Evolutionary conservation across 2,888 invertebrate species (phyloP), one percentile per base, ranked within the genome.

Genomic region (Boloria selene): DNA sequence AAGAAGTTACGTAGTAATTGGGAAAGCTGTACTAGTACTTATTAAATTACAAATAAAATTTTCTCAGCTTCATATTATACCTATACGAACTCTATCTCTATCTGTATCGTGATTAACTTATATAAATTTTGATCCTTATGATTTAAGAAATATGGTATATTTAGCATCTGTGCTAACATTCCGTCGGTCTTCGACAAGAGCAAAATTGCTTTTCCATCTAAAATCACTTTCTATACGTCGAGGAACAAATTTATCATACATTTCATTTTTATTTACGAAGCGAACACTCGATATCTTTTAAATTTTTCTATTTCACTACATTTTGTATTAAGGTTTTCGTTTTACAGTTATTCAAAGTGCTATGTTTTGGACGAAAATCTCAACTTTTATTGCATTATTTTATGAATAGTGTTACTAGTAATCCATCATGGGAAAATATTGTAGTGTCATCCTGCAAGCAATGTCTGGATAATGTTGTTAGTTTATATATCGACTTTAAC

Each of bases 171-270:
- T 26, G 13, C 18, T 38, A 16, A 22, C 13, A 22, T 13, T 26
- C n/a, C 22, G 18, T 22, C 50, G 17, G 26, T 44, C 22, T 56
- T 56, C 49, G 49, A 55, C 22, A 42, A 26, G 55, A 64, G n/a
- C 44, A 64, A 76, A 76, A 84, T 84, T 83, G 85, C 84, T 84
- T 85, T 80, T 81, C 82, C 81, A 84, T 84, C 82, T 83, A 63
- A 72, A 84, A 85, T 86, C 84, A 83, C 83, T 82, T 84, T 79
- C 72, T 76, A 65, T 74, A 55, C 47, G 54, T 56, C 58, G 31
- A 54, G 53, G 45, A 66, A 47, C 56, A 64, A 66, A 61, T 64
- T 61, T 51, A 51, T 55, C 63, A 44, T 44, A 63, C 26, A 42
- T 63, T 63, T 63, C 42, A 56, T 56, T 50, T 56, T 42, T 42